Base-by-base conservation (phyloP, 2,888 invertebrate species). In the Drosophila borealis region DNA sequence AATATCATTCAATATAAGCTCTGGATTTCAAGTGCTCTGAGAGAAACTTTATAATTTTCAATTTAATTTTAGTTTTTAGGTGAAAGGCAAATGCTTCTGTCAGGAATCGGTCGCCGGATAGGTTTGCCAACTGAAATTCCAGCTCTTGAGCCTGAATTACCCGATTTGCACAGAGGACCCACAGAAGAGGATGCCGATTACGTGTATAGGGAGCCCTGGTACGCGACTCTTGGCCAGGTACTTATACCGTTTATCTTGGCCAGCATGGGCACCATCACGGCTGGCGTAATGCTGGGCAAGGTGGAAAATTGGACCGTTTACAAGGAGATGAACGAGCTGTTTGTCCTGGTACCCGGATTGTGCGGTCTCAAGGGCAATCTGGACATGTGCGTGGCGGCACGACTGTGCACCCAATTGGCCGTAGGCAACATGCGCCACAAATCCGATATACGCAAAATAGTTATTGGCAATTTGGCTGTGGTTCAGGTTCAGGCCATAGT, bases 301-400 rank as follows among this genome's bases (percentile, higher is more conserved):
- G 79, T 80, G 10, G 69, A 67, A 14, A 25, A 65, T 4, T 80
- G 80, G 80, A 13, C 1, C 1, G 80, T 80, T 8, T 80, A 44
- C 41, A 45, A 49, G 8, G 21, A 77, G 4, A 17, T 80, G 6
- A 55, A 34, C 8, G 71, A 70, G 14, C 42, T 80, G 9, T 68
- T 69, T 48, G 60, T 77, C 2, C 14, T 80, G 2, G 69, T 80
- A n/a, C 68, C 79, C 1, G 69, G 67, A 2, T 33, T 80, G 6
- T 77, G 80, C 25, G 80, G 79, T 0, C 39, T 80, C 0, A 80
- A 80, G 25, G 79, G 79, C 3, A 80, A 80, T 17, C 60, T 80
- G 60, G 79, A 80, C 19, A 80, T 80, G 79, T 80, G 79, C 19
- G 54, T 80, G 13, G 79, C 79, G 0, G 49, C 80, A 4, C 66